Percentiles rank a stretch among this genome's conserved stretches.
Conservation (phyloP, 2,113 vertebrate species). For the Plecotus auritus region DNA sequence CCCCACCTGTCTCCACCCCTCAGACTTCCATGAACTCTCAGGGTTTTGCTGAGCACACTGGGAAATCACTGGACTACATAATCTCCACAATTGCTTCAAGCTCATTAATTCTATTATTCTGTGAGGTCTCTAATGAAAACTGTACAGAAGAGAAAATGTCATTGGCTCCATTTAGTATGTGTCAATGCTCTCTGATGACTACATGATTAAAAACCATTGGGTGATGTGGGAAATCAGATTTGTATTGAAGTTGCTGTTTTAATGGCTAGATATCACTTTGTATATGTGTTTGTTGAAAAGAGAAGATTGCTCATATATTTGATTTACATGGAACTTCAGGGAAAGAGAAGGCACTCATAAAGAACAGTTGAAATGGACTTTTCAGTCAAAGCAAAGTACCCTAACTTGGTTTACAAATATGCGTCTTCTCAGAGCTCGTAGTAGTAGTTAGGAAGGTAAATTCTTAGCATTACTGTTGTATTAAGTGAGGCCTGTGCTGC, state of each 20-base stretch:
- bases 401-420: neutral
- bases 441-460: neutral
- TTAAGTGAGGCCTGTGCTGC: neutral
- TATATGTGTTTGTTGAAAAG: neutral
- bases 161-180: neutral
- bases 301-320: neutral
- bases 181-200: neutral
- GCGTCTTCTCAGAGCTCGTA: neutral
- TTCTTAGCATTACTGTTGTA: neutral
- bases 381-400: neutral
- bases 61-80: neutral
- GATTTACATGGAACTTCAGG: constrained; percentile 9
- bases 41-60: neutral
- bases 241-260: neutral
- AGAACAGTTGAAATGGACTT: neutral
- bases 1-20: neutral
- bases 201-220: neutral
- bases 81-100: neutral
- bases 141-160: neutral
- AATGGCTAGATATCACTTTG: neutral
- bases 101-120: neutral
- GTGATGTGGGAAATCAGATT: neutral
- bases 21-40: neutral
- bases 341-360: neutral
- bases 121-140: neutral